Evolutionary conservation across 2,888 invertebrate genomes (phyloP), one percentile per base, ranked within the genome.

Genomic region (Iselma pallidipennis): DNA sequence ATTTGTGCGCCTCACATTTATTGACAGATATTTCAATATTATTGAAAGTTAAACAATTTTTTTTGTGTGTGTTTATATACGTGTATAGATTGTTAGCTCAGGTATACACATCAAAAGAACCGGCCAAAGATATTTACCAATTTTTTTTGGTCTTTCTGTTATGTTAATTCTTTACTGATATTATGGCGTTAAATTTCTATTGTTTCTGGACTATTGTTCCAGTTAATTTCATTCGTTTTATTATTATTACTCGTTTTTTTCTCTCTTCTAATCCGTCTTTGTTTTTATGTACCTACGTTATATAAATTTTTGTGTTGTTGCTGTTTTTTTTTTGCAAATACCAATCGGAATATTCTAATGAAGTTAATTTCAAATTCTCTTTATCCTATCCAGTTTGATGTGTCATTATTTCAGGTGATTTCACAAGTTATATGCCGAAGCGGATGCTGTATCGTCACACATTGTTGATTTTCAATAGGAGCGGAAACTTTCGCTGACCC

Each of bases 381-480:
- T n/a, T n/a, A n/a, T n/a, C n/a, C n/a, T n/a, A n/a, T 16, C 31
- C 4, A 16, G 23, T 26, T 37, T 31, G 57, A 63, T 58, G 57
- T 62, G 61, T 66, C 66, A 69, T 69, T 67, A 69, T 69, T 66
- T 71, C 68, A 66, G 66, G 69, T 71, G 70, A 72, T 70, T 71
- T 70, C 69, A 71, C 69, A 71, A 73, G 68, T 66, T 67, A 65
- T 69, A 66, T 66, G 63, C 64, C 60, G 61, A 61, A 78, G 71
- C 81, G 80, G 80, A 80, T 79, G 80, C 79, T 80, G 80, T 63
- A 75, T 71, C 77, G 81, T 81, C 77, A 80, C 81, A 78, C 81
- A 70, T 75, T 76, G 79, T 68, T 80, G 80, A 71, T 78, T 81
- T 78, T 81, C 78, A 81, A 82, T 81, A 78, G 80, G 74, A 78